Percentiles rank a stretch among this genome's conserved stretches.
These are phyloP conservation scores for Anthonomus grandis DNA, from an alignment of 1,140 invertebrate species.

Conservation along the genomic window DNA sequence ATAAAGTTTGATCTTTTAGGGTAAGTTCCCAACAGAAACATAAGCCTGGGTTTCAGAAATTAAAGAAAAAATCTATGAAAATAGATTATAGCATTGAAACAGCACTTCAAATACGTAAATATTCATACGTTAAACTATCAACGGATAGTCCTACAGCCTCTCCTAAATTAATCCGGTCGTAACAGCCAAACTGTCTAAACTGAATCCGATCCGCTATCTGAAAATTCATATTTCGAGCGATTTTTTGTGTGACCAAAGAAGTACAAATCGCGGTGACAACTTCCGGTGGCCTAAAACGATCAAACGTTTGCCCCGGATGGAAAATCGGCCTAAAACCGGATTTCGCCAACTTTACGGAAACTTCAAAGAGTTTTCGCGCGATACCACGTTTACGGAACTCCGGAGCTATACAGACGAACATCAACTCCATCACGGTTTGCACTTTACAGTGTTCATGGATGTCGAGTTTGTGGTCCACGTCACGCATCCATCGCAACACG, in stretches of 20 bases:
- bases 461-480: constrained; percentile 41
- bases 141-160: no score
- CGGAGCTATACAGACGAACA: constrained; percentile 60
- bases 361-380: constrained; percentile 52
- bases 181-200: no score
- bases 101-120: no score
- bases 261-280: constrained; percentile 61
- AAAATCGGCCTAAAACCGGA: constrained; percentile 48
- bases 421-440: constrained; percentile 62
- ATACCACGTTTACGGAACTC: constrained; percentile 53
- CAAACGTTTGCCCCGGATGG: constrained; percentile 31
- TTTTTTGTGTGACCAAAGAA: constrained; percentile 54
- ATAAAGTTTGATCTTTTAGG: no score
- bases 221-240: constrained; percentile 55
- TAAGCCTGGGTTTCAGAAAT: no score
- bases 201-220: no score
- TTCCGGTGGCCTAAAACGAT: constrained; percentile 50
- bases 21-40: no score
- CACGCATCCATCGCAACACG: constrained; percentile 21
- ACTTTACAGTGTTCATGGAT: constrained; percentile 59
- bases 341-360: constrained; percentile 54
- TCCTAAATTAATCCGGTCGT: no score
- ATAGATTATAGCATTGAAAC: no score
- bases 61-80: no score
- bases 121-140: no score